phyloP scores from a whole-genome alignment of 2,888 invertebrate species.

The Limnephilus rhombicus region DNA sequence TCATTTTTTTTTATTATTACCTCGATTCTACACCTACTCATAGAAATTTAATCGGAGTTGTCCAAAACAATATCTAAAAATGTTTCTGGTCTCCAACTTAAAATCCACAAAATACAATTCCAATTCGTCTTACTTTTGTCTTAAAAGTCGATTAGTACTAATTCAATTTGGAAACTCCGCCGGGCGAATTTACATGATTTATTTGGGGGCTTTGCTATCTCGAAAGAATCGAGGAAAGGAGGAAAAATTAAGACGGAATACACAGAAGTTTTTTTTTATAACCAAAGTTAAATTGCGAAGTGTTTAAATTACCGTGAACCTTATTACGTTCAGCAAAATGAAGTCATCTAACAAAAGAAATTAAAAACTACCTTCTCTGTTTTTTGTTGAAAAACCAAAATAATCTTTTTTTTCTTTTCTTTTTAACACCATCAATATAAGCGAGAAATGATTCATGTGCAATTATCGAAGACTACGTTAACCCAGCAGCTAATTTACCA shows the following conservation, averaged over 20 bases:
- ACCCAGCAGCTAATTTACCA: no score
- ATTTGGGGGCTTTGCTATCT: neutral
- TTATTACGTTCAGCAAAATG: neutral
- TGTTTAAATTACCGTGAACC: neutral
- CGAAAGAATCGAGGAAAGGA: neutral
- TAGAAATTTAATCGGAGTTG: neutral
- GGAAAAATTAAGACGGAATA: neutral
- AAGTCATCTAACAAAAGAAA: neutral
- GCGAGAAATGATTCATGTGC: no score
- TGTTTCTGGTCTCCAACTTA: neutral
- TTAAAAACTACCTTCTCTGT: neutral
- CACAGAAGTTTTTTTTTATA: neutral
- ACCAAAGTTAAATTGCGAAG: neutral
- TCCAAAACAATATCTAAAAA: neutral
- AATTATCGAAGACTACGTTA: no score
- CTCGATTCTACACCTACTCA: no score
- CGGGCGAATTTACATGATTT: neutral
- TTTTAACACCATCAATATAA: no score
- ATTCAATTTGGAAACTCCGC: neutral
- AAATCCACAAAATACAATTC: neutral
- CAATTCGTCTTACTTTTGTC: neutral
- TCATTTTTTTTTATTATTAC: no score
- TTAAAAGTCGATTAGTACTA: conserved; percentile 1
- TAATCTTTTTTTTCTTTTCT: no score
- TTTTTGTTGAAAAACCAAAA: no score